phyloP scores from a whole-genome alignment of 2,797 vertebrate genomes.

The Rachycentron canadum region DNA sequence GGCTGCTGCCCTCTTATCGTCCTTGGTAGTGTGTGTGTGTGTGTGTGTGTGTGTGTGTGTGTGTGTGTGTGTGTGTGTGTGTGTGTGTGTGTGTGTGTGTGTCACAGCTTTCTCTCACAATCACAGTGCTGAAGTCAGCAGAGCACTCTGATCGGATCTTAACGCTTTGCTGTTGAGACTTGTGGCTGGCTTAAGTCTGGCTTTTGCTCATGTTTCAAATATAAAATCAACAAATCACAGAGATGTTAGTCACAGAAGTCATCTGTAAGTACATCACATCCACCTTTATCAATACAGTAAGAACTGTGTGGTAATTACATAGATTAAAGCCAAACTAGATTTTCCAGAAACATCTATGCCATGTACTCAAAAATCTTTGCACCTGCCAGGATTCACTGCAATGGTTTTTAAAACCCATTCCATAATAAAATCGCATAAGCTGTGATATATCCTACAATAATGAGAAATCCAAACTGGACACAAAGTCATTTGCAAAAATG shows the following conservation, averaged over 20 bases:
- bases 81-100: not conserved
- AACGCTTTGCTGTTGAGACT: slow-evolving; percentile 5
- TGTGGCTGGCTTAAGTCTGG: not conserved
- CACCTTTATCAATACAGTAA: not conserved
- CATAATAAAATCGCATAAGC: not conserved
- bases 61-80: not conserved
- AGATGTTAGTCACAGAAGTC: not conserved
- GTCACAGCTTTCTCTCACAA: not conserved
- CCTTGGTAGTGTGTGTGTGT: not conserved
- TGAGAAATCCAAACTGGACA: not conserved
- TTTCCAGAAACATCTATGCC: not conserved
- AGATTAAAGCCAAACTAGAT: not conserved
- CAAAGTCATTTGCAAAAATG: slow-evolving; percentile 19
- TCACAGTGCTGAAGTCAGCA: slow-evolving; percentile 27
- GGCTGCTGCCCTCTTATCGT: not conserved
- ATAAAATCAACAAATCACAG: slow-evolving; percentile 10
- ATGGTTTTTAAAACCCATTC: not conserved
- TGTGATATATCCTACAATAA: slow-evolving; percentile 6
- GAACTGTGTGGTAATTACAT: not conserved
- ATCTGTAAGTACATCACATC: no score
- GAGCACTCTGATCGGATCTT: not conserved
- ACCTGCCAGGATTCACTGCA: not conserved
- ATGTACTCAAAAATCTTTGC: not conserved
- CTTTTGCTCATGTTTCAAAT: slow-evolving; percentile 18
- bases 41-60: no score